Percentiles rank a stretch among this genome's conserved stretches.
Conservation (phyloP, 37 sponge, comb jelly and placozoan species). For the Crambe crambe region DNA sequence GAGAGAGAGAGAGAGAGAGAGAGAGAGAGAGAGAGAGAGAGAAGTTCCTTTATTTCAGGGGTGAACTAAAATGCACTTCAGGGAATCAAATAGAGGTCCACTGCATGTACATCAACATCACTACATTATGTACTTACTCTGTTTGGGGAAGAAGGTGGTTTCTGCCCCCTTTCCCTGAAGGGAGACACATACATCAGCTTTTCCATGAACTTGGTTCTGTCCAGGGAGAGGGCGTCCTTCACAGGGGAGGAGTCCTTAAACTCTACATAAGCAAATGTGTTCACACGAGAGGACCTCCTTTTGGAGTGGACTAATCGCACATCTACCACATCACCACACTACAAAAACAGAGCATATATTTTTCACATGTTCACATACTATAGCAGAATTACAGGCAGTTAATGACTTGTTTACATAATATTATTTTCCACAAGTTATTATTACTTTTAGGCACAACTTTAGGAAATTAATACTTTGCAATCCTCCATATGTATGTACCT, state of each 20-base stretch:
- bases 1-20: no score
- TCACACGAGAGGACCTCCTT: background rate
- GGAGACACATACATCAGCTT: constrained; percentile 64
- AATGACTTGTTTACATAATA: no score
- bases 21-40: no score
- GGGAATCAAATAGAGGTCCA: no score
- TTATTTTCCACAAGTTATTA: background rate
- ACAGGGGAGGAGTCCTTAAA: constrained; percentile 29
- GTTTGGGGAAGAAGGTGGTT: background rate
- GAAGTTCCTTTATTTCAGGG: no score
- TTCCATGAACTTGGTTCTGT: constrained; percentile 32
- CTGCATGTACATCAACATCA: no score
- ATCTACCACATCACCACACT: constrained; percentile 68
- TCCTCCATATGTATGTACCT: background rate
- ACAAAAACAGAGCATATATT: background rate
- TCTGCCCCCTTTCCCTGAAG: constrained; percentile 31
- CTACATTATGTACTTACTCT: background rate
- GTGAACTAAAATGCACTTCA: background rate
- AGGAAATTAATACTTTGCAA: background rate
- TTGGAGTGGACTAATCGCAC: constrained; percentile 51
- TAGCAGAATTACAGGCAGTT: background rate
- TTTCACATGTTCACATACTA: background rate
- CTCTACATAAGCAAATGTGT: constrained; percentile 67
- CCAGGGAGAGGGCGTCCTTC: constrained; percentile 41
- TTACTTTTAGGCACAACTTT: background rate